These are phyloP conservation scores for Cotesia typhae DNA, from an alignment of 1,140 invertebrate species.

Conservation along the genomic window DNA sequence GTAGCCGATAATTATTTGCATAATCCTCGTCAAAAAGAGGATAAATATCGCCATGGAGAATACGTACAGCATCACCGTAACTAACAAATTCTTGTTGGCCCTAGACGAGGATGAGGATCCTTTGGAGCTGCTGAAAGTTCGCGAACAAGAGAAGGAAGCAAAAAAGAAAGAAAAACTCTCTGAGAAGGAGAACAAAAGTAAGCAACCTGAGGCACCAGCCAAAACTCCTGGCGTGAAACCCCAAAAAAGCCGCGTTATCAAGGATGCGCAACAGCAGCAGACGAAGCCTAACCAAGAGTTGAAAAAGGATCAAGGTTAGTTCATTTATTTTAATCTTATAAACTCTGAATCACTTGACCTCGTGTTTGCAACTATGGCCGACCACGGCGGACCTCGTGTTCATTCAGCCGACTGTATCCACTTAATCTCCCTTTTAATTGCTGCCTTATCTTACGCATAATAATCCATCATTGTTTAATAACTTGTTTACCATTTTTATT, in stretches of 20 bases:
- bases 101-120: slow-evolving; percentile 89
- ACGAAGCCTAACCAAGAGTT: slow-evolving; percentile 61
- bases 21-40: slow-evolving; percentile 60
- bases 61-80: slow-evolving; percentile 89
- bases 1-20: slow-evolving; percentile 63
- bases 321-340: slow-evolving; percentile 28
- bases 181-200: slow-evolving; percentile 87
- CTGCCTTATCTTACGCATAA: not conserved
- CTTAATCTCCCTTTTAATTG: not conserved
- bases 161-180: slow-evolving; percentile 85
- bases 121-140: slow-evolving; percentile 83
- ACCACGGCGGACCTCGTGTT: slow-evolving; percentile 46
- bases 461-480: not conserved
- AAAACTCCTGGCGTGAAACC: slow-evolving; percentile 61
- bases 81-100: slow-evolving; percentile 92
- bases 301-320: slow-evolving; percentile 75
- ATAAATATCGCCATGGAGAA: slow-evolving; percentile 79
- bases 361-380: slow-evolving; percentile 24
- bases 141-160: slow-evolving; percentile 80
- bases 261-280: slow-evolving; percentile 74
- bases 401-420: not conserved
- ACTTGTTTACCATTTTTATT: too few species aligned
- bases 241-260: slow-evolving; percentile 70
- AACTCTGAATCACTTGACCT: slow-evolving; percentile 27
- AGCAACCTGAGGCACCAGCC: slow-evolving; percentile 68